Evolutionary conservation across 2,113 vertebrate species (phyloP).

Genomic region (Chiloscyllium plagiosum): DNA sequence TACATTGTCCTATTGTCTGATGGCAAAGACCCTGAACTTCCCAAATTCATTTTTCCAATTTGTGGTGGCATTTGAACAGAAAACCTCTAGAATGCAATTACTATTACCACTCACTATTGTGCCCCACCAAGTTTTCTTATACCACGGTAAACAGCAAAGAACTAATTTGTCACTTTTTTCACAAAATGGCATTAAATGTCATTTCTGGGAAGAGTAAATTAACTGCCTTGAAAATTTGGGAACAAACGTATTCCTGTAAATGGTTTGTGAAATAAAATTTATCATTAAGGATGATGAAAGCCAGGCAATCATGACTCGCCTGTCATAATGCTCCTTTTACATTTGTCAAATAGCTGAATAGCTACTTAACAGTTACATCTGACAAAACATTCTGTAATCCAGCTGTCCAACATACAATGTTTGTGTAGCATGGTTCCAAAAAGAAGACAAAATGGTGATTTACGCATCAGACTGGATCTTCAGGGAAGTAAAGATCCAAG

Average conservation of each 20-base stretch:
- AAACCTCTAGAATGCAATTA: not conserved
- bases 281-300: not conserved
- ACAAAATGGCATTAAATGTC: not conserved
- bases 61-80: not conserved
- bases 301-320: not conserved
- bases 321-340: not conserved
- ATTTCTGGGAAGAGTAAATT: not conserved
- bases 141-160: not conserved
- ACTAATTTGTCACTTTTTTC: not conserved
- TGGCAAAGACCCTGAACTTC: not conserved
- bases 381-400: conserved; percentile 25
- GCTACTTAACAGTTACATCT: conserved; percentile 1
- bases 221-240: not conserved
- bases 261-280: conserved; percentile 1
- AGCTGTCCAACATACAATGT: not conserved
- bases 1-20: not conserved
- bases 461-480: not conserved
- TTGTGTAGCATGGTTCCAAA: not conserved
- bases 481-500: not conserved
- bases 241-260: not conserved
- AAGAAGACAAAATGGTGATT: not conserved
- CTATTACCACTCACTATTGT: not conserved
- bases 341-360: not conserved
- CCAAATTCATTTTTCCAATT: not conserved
- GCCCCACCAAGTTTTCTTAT: not conserved